Evolutionary conservation across 2,888 invertebrate species (phyloP), one percentile per base, ranked within the genome.

Genomic region (Tetranychus truncatus): DNA sequence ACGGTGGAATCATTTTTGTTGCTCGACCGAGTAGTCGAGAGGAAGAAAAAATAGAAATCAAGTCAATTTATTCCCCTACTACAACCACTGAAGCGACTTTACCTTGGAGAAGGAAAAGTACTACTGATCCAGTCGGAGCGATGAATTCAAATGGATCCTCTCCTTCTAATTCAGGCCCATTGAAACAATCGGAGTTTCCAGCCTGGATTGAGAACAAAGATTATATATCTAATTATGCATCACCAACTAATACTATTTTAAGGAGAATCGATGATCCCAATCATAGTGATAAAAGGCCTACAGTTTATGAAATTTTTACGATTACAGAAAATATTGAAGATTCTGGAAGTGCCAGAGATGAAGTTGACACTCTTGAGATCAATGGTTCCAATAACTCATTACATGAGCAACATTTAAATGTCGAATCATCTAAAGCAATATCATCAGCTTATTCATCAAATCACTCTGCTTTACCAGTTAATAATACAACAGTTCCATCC

Each of bases 161-260:
- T 80, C 11, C 9, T 20, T 88, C 88, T 18, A 84, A 85, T 82
- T 85, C 88, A 15, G 78, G 73, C 80, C 87, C 89, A 79, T 83
- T 89, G 74, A 87, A 89, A 80, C 91, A 91, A 82, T 89, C 90
- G 71, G 94, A 95, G 83, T 94, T 94, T 82, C 95, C 95, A 15
- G 89, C 92, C 18, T 95, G 95, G 95, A 93, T 93, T 71, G 91
- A 92, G 65, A 95, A 94, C 83, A 92, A 93, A 82, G 93, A 95
- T 81, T 95, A 95, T 82, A 85, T 93, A 80, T 90, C 91, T 18
- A 75, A 75, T 15, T 93, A 93, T 82, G 91, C 89, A 82, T 93
- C 93, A 74, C 93, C 93, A 3, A 92, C 92, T 11, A 91, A 91
- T 74, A 93, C 92, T 76, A 92, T 92, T 84, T 86, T 93, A 85